Percentiles rank a stretch among this genome's conserved stretches.
These are phyloP conservation scores for Aphidius colemani DNA, from an alignment of 2,888 invertebrate species.

Conservation along the genomic window DNA sequence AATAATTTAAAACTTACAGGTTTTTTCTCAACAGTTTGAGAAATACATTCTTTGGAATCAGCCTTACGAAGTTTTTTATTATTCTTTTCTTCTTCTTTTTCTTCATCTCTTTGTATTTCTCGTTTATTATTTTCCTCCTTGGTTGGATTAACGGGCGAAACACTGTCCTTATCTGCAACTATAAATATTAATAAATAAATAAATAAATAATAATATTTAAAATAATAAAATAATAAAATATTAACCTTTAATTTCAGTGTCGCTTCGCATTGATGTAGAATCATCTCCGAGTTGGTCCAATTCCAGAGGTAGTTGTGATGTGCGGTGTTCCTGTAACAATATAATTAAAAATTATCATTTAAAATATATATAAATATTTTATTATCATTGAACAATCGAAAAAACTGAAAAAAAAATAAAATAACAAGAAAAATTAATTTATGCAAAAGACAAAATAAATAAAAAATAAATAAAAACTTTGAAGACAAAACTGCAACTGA, in stretches of 20 bases:
- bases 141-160: conserved; percentile 51
- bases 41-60: conserved; percentile 57
- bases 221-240: conserved; percentile 28
- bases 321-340: conserved; percentile 80
- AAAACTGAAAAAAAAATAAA: conserved; percentile 8
- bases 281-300: conserved; percentile 81
- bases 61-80: conserved; percentile 56
- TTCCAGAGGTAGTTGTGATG: conserved; percentile 86
- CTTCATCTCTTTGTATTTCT: conserved; percentile 57
- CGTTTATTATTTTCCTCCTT: conserved; percentile 58
- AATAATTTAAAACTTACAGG: conserved; percentile 42
- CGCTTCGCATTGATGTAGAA: conserved; percentile 82
- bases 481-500: conserved; percentile 45
- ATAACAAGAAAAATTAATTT: conserved; percentile 5
- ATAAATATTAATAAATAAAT: conserved; percentile 33
- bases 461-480: conserved; percentile 8
- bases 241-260: conserved; percentile 79
- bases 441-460: neutral
- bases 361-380: too few relatives aligned
- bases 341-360: conserved; percentile 19
- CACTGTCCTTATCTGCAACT: conserved; percentile 60
- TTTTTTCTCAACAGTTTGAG: conserved; percentile 53
- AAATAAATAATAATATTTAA: conserved; percentile 9
- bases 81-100: conserved; percentile 56
- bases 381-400: conserved; percentile 14